Conservation (phyloP, 2,888 invertebrate genomes). For the Azorinus chamasolen region DNA sequence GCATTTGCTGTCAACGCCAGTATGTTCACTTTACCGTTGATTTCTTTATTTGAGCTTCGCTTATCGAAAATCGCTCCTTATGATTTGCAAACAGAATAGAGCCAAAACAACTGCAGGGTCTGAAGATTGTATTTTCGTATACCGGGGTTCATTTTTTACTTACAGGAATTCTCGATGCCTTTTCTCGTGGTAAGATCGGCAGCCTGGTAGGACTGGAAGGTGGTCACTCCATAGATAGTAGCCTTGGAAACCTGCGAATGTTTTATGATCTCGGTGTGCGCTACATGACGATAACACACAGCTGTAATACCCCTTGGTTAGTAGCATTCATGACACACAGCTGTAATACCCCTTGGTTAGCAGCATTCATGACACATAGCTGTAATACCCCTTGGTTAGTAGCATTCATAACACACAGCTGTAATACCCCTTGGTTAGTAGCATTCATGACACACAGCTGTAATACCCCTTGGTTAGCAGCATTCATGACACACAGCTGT, state of each 20-base stretch:
- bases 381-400: constrained; percentile 95
- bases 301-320: constrained; percentile 95
- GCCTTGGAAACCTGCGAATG: constrained; percentile 92
- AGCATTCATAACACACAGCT: too few relatives aligned
- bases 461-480: too few relatives aligned
- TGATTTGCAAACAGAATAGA: too few relatives aligned
- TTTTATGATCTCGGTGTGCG: constrained; percentile 94
- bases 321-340: constrained; percentile 95
- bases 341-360: constrained; percentile 95
- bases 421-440: too few relatives aligned
- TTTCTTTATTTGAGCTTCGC: too few relatives aligned
- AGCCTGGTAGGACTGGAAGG: constrained; percentile 97
- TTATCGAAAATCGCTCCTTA: too few relatives aligned
- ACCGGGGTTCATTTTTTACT: too few relatives aligned
- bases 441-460: constrained; percentile 89
- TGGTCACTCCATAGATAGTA: constrained; percentile 94
- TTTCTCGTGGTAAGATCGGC: constrained; percentile 92
- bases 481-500: too few relatives aligned
- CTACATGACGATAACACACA: constrained; percentile 95
- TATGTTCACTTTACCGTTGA: too few relatives aligned
- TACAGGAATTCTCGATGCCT: constrained; percentile 90
- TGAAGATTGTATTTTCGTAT: too few relatives aligned
- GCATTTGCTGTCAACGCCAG: too few relatives aligned
- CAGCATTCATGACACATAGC: constrained; percentile 95
- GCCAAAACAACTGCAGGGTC: too few relatives aligned